Evolutionary conservation across 2,888 invertebrate species (phyloP).

Genomic region (Rhaphigaster nebulosa): DNA sequence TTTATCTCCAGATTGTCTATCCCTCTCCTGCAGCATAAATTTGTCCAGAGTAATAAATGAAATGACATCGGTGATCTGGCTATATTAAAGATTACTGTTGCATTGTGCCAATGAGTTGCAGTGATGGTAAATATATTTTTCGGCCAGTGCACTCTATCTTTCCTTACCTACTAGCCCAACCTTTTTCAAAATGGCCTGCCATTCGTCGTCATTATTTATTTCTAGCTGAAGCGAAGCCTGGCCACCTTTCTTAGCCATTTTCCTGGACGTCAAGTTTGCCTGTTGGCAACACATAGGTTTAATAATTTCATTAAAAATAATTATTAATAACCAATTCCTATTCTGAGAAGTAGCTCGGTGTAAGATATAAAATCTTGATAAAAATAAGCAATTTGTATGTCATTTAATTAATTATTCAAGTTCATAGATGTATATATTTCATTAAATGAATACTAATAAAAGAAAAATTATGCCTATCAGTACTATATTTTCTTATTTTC

Average conservation of each 20-base stretch:
- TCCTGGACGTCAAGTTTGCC: constrained; percentile 64
- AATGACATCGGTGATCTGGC: too few relatives aligned
- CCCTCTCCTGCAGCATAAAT: too few relatives aligned
- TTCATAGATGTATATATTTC: too few relatives aligned
- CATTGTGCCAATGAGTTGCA: not conserved
- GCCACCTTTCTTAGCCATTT: constrained; percentile 80
- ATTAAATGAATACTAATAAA: too few relatives aligned
- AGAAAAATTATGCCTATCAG: too few relatives aligned
- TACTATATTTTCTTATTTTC: too few relatives aligned
- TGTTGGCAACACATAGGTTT: constrained; percentile 33
- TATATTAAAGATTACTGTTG: not conserved
- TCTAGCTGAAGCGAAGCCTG: constrained; percentile 85
- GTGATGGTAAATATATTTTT: not conserved
- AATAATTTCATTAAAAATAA: not conserved
- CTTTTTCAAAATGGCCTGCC: constrained; percentile 81
- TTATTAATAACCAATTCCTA: not conserved
- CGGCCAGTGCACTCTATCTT: not conserved
- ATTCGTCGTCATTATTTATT: constrained; percentile 86
- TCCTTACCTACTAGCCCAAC: constrained; percentile 82
- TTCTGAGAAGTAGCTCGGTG: too few relatives aligned
- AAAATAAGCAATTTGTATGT: too few relatives aligned
- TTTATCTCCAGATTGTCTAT: too few relatives aligned
- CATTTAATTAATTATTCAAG: too few relatives aligned
- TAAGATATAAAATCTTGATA: too few relatives aligned
- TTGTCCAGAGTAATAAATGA: too few relatives aligned